phyloP scores from a whole-genome alignment of 23 tunicate genomes.

The Clavelina lepadiformis region DNA sequence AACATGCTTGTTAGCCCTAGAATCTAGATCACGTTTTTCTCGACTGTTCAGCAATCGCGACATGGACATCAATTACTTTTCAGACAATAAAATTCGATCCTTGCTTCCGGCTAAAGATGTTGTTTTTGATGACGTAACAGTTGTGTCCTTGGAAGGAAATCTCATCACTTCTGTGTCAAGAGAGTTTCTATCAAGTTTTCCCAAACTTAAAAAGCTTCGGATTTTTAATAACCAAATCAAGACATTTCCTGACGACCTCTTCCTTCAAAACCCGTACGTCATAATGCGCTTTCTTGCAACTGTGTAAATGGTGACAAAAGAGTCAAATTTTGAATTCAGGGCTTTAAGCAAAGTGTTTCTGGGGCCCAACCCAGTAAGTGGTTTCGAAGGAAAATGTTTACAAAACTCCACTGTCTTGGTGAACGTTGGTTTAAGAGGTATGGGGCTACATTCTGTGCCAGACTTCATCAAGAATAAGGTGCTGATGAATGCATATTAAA shows the following conservation, averaged over 20 bases:
- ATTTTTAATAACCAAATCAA: conserved; percentile 5
- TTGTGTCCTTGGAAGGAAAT: not conserved
- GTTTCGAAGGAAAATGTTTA: conserved; percentile 8
- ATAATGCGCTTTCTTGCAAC: too few species aligned
- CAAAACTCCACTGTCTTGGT: not conserved
- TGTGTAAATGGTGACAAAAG: too few species aligned
- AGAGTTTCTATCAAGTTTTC: conserved; percentile 19
- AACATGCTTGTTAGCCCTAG: too few species aligned
- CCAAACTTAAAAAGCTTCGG: not conserved
- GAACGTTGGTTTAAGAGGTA: conserved; percentile 2
- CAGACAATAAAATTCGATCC: conserved; percentile 4
- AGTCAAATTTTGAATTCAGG: too few species aligned
- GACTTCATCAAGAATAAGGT: conserved; percentile 2
- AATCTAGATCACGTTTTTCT: too few species aligned
- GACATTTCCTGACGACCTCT: not conserved
- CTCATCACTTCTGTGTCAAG: not conserved
- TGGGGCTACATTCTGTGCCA: not conserved
- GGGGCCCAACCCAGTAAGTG: conserved; percentile 11
- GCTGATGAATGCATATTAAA: too few species aligned
- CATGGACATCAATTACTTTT: too few species aligned
- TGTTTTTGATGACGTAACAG: not conserved
- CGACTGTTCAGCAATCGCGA: too few species aligned
- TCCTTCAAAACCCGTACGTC: not conserved
- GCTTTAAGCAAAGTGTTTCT: conserved; percentile 1
- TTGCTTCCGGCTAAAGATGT: not conserved